These are phyloP conservation scores for Heterocephalus glaber DNA, from an alignment of 2,113 vertebrate genomes.

Conservation along the genomic window DNA sequence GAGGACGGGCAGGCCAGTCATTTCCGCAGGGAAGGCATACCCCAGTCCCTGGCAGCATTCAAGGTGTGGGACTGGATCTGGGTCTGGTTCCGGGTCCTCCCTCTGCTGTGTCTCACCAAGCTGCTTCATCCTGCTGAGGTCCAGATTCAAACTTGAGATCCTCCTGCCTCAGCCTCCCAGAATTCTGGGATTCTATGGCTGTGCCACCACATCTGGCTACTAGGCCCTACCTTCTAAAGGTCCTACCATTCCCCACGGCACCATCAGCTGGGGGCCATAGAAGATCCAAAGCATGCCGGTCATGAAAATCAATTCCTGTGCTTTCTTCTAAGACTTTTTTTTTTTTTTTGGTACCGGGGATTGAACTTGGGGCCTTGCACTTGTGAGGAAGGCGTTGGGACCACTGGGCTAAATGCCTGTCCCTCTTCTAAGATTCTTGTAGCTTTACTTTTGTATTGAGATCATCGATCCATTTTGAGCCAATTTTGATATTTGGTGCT, in stretches of 20 bases:
- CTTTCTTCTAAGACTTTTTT: no score
- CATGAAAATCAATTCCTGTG: neutral
- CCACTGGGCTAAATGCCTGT: no score
- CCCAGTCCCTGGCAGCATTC: rapidly evolving
- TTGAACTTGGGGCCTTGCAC: no score
- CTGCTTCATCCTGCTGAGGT: neutral
- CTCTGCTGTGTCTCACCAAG: neutral
- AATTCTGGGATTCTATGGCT: neutral
- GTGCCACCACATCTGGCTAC: neutral
- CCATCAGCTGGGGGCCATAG: neutral
- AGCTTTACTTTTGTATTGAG: neutral
- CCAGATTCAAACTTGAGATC: neutral
- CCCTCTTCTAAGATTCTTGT: neutral
- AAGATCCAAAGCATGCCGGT: neutral
- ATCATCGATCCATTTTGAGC: neutral
- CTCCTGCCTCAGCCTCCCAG: neutral
- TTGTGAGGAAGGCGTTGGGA: no score
- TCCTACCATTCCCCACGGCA: neutral
- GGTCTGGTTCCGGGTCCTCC: neutral
- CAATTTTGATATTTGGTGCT: neutral
- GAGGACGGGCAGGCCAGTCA: neutral
- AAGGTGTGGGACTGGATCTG: rapidly evolving
- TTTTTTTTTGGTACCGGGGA: no score
- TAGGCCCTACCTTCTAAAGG: neutral
- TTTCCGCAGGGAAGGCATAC: neutral